Evolutionary conservation across 2,888 invertebrate species (phyloP).

Genomic region (Andrena flavipes): DNA sequence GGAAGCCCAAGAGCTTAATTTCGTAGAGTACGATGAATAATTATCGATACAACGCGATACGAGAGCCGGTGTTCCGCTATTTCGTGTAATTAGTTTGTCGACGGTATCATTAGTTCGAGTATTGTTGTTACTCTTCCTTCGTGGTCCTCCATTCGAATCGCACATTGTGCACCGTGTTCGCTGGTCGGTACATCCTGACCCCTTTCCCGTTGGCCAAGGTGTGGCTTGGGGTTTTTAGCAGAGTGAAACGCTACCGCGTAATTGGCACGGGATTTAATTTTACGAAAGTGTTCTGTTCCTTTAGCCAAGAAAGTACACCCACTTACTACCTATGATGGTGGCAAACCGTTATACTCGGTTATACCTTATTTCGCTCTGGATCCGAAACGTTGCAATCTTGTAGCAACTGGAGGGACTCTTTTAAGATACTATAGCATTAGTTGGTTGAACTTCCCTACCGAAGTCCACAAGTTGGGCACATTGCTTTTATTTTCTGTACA

Average conservation of each 20-base stretch:
- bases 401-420: too few species aligned
- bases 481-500: too few species aligned
- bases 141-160: conserved; percentile 59
- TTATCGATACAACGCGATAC: conserved; percentile 50
- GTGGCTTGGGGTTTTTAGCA: conserved; percentile 44
- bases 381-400: too few species aligned
- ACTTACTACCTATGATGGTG: neutral
- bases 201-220: conserved; percentile 49
- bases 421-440: too few species aligned
- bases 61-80: conserved; percentile 53
- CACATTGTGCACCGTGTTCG: conserved; percentile 53
- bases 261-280: neutral
- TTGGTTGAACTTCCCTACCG: too few species aligned
- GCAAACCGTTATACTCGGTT: too few species aligned
- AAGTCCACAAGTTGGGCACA: too few species aligned
- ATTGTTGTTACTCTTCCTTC: conserved; percentile 63
- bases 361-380: too few species aligned
- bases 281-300: neutral
- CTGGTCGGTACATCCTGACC: conserved; percentile 62
- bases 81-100: conserved; percentile 56
- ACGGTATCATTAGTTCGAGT: conserved; percentile 66
- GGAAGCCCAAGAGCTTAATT: conserved; percentile 27
- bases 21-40: conserved; percentile 32
- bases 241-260: neutral
- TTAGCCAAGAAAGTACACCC: neutral